Percentiles rank a stretch among this genome's conserved stretches.
These are phyloP conservation scores for Riparia riparia DNA, from an alignment of 2,113 vertebrate genomes.

Conservation along the genomic window DNA sequence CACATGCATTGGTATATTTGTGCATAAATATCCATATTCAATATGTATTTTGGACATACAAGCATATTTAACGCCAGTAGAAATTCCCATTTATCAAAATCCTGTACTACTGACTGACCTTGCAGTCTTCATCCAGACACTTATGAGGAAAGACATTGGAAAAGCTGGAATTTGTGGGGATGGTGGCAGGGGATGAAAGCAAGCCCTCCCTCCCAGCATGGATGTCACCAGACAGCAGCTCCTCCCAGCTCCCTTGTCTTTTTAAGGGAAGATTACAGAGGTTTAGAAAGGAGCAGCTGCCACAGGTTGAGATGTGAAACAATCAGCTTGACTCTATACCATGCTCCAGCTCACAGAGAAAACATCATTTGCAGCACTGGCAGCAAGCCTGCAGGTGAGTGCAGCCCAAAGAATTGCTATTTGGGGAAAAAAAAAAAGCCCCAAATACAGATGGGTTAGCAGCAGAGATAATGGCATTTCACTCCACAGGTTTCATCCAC, in stretches of 20 bases:
- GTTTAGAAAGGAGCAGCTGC: not conserved
- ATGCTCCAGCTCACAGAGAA: not conserved
- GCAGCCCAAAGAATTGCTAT: not conserved
- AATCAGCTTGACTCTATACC: not conserved
- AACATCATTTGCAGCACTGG: not conserved
- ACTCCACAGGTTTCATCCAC: not conserved
- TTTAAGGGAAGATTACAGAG: not conserved
- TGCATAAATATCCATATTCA: not conserved
- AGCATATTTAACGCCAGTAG: not conserved
- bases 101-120: not conserved
- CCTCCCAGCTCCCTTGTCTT: not conserved
- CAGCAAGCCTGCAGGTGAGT: not conserved
- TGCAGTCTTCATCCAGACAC: no score
- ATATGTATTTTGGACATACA: not conserved
- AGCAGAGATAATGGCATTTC: not conserved
- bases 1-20: fast-evolving
- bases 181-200: not conserved
- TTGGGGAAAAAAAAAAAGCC: not conserved
- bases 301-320: not conserved
- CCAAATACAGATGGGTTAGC: not conserved
- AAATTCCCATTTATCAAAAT: not conserved
- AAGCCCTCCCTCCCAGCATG: not conserved
- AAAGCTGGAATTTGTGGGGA: not conserved
- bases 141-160: not conserved
- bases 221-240: not conserved